A percentile compares a stretch with the other conserved stretches of the same genome.
Evolutionary conservation across 2,888 invertebrate genomes (phyloP).

Genomic region (Torymus texanus): DNA sequence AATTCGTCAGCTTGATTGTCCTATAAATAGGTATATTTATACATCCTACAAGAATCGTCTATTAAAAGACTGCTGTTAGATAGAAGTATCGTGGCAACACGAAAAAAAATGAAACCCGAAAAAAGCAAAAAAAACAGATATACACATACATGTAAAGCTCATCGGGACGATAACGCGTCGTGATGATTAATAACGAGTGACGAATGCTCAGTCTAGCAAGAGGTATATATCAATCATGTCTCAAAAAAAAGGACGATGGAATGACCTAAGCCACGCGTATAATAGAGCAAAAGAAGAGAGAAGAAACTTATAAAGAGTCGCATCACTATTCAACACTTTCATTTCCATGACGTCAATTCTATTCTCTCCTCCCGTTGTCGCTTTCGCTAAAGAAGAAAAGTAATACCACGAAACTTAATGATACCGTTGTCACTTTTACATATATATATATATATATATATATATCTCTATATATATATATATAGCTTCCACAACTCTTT

Average conservation of each 20-base stretch:
- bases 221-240: slow-evolving; percentile 39
- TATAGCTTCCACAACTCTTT: no score
- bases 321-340: slow-evolving; percentile 28
- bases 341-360: slow-evolving; percentile 37
- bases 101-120: slow-evolving; percentile 31
- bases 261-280: neutral
- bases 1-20: no score
- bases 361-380: slow-evolving; percentile 4
- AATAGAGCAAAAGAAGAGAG: neutral
- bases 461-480: no score
- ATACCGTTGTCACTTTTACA: no score
- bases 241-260: slow-evolving; percentile 22
- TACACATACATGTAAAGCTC: neutral
- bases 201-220: slow-evolving; percentile 14
- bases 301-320: slow-evolving; percentile 10
- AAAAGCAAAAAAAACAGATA: slow-evolving; percentile 28
- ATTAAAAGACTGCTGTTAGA: slow-evolving; percentile 17
- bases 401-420: no score
- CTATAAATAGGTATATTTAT: slow-evolving; percentile 22
- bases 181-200: slow-evolving; percentile 47
- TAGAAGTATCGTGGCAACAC: slow-evolving; percentile 31
- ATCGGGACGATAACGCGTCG: neutral
- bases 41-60: slow-evolving; percentile 32
- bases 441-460: no score
- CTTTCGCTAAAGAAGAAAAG: no score